phyloP scores from a whole-genome alignment of 2,113 vertebrate genomes.

The Platanista minor region DNA sequence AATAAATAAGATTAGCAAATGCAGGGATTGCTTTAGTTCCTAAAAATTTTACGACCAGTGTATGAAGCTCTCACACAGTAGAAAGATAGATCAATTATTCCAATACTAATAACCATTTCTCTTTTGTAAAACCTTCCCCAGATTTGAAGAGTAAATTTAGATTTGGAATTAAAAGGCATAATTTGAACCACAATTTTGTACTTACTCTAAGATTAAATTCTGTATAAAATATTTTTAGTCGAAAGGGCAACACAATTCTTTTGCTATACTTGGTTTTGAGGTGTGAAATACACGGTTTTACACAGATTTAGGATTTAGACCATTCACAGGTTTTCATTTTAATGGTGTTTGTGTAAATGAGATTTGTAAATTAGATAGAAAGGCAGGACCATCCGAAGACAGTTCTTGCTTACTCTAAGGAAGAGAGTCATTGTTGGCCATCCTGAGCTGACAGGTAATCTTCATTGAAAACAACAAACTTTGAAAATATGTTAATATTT shows the following conservation, averaged over 20 bases:
- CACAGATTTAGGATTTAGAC: background rate
- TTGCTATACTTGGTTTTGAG: background rate
- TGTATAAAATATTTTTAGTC: background rate
- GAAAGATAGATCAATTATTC: background rate
- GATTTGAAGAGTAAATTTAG: background rate
- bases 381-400: background rate
- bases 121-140: background rate
- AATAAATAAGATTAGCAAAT: constrained; percentile 7
- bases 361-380: background rate
- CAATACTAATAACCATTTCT: background rate
- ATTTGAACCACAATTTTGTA: background rate
- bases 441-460: background rate
- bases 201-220: background rate
- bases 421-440: background rate
- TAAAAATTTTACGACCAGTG: background rate
- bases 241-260: background rate
- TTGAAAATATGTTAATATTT: background rate
- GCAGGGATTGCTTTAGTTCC: background rate
- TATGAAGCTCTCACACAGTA: background rate
- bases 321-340: background rate
- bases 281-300: background rate
- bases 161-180: background rate
- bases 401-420: background rate
- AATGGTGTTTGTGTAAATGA: background rate
- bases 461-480: background rate